Base-by-base conservation (phyloP, 2,113 vertebrate genomes). In the Tachycineta bicolor region DNA sequence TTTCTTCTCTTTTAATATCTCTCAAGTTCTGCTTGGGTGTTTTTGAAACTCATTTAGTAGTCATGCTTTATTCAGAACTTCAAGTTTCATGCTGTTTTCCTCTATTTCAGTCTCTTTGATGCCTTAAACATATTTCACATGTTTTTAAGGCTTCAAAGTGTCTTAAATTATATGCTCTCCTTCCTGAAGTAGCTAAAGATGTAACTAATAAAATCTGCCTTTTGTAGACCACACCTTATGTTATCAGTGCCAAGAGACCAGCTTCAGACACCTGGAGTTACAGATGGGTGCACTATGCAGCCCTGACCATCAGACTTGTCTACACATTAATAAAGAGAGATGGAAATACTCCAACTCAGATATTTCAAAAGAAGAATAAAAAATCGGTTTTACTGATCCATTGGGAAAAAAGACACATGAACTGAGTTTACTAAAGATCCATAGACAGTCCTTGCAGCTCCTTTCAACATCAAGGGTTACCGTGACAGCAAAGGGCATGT, bases 181-280 rank as follows among this genome's bases (percentile, higher is more conserved):
- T 94, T 93, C 92, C 82, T 95, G 89, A 93, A 94, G 93, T 93
- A 96, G 82, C 89, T 92, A 96, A 96, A 97, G 95, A 97, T 96
- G 95, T 96, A 90, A 90, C 82, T 84, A 93, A 97, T 97, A 93
- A 95, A 93, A 95, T 73, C 29, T 2, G 63, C 84, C 31, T 64
- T 80, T 70, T 96, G 52, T 37, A 91, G 97, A 97, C 97, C 96
- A 96, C 97, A 97, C 97, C 97, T 97, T 77, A 41, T 87, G 95
- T 92, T 96, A 94, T 78, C 93, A 91, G 94, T 90, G 41, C 65
- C 94, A 69, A 70, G 93, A 95, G 97, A 96, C 63, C 79, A 96
- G 76, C 91, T 80, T 91, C 89, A 96, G 90, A 91, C 95, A 96
- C 96, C 94, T 94, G 97, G 96, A 95, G 92, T 70, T 85, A 71